phyloP scores from a whole-genome alignment of 2,797 vertebrate species.

The Eulemur mongoz region DNA sequence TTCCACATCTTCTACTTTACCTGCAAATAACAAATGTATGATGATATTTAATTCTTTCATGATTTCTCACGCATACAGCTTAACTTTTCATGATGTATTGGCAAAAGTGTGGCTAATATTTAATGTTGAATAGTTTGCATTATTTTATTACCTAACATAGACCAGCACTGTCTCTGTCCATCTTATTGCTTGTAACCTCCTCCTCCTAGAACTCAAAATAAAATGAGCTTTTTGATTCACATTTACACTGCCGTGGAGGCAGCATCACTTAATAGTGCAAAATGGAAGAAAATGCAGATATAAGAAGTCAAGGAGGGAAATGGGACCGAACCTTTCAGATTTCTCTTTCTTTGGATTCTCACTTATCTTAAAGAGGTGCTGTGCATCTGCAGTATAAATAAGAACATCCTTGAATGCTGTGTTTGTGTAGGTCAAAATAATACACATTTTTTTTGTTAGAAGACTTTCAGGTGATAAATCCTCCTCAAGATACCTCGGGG shows the following conservation, averaged over 20 bases:
- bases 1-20: rapidly evolving
- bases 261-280: neutral
- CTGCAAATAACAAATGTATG: neutral
- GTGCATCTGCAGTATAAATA: rapidly evolving
- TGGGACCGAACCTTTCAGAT: rapidly evolving
- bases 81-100: rapidly evolving
- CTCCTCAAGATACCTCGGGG: neutral
- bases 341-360: too few species aligned
- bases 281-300: neutral
- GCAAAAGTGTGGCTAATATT: neutral
- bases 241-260: rapidly evolving
- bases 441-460: neutral
- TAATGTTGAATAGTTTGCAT: neutral
- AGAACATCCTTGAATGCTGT: neutral
- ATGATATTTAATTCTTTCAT: neutral
- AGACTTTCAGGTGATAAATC: neutral
- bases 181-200: too few species aligned
- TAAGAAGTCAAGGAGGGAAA: neutral
- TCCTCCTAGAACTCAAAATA: neutral
- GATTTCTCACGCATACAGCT: too few species aligned
- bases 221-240: neutral
- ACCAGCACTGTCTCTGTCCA: neutral
- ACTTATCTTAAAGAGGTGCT: rapidly evolving
- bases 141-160: neutral
- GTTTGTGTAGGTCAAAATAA: neutral